Evolutionary conservation across 1,140 invertebrate species (phyloP), one percentile per base, ranked within the genome.

Genomic region (Danaus melanippus): DNA sequence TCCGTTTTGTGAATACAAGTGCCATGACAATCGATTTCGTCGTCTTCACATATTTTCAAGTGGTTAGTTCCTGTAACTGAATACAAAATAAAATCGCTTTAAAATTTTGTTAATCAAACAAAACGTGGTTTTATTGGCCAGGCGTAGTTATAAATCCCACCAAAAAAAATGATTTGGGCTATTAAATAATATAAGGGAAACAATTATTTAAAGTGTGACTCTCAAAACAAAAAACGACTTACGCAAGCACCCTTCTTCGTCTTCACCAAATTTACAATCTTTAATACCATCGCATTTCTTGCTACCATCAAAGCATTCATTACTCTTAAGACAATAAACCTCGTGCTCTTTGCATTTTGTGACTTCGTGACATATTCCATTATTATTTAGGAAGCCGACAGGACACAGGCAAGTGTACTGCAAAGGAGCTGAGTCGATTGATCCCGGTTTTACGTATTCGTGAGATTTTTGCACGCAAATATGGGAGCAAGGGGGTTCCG

Each of bases 401-500:
- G 93, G 91, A 68, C 93, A 95, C 0, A 90, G 76, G 58, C 93
- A 93, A 1, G 82, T 78, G 74, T 70, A 81, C 10, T 57, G 69
- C 60, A 60, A 64, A 50, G 44, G 50, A 11, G 8, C 10, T 15
- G 43, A 12, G 12, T 8, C 15, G 9, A 42, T 17, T 53, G n/a
- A 49, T 32, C 21, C 21, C 4, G 21, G 21, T 32, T 32, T 32
- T 32, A 32, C 21, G 21, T 32, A 32, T 32, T 32, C 21, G 40
- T 51, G 65, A 90, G 88, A 10, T 91, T 79, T 67, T 53, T 80
- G 84, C 0, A 91, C 83, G 58, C 95, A 96, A 9, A 94, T 74
- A 72, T 95, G 92, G 10, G 92, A 91, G 69, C 94, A 96, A 9
- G 91, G 91, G 12, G 92, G 92, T 10, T 91, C 90, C 15, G 92